phyloP scores from a whole-genome alignment of 2,797 vertebrate species.

The Chloroceryle inda region DNA sequence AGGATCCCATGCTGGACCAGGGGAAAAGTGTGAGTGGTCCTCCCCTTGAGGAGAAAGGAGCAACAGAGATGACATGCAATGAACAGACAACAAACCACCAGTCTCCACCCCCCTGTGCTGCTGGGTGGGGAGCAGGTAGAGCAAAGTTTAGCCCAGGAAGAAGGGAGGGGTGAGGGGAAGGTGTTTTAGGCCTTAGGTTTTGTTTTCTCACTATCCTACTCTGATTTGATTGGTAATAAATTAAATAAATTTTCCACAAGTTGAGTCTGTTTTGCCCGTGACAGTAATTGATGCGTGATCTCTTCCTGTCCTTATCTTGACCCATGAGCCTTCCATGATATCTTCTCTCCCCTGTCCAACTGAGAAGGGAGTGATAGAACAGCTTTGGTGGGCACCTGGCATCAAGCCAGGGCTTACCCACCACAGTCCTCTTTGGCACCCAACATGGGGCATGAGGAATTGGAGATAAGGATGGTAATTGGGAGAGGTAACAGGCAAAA shows the following conservation, averaged over 20 bases:
- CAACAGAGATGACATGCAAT: neutral
- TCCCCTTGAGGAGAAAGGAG: neutral
- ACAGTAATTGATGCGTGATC: neutral
- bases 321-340: neutral
- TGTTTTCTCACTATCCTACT: neutral
- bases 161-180: neutral
- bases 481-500: neutral
- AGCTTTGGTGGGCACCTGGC: neutral
- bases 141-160: neutral
- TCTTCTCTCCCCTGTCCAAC: neutral
- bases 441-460: neutral
- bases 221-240: neutral
- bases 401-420: neutral
- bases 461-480: neutral
- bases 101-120: neutral
- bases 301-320: neutral
- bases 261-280: fast-evolving
- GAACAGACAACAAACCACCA: neutral
- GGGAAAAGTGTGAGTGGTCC: neutral
- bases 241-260: neutral
- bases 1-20: neutral
- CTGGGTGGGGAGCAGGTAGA: neutral
- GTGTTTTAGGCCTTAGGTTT: neutral
- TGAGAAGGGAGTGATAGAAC: neutral
- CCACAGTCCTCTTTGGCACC: neutral